A percentile compares a stretch with the other conserved stretches of the same genome.
Conservation (phyloP, 2,113 vertebrate genomes). For the Daboia siamensis region DNA sequence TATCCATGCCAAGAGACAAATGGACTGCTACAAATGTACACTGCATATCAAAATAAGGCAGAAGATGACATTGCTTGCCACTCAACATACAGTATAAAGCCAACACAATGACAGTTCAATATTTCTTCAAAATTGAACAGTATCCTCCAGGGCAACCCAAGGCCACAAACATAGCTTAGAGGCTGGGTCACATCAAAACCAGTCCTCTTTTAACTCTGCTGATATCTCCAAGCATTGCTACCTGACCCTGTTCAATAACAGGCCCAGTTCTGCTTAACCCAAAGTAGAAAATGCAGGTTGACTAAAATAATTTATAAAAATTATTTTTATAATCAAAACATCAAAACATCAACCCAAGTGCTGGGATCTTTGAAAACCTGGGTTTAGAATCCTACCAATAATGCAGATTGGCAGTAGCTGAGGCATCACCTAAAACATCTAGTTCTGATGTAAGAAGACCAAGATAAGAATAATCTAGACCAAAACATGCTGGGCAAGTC, state of each 20-base stretch:
- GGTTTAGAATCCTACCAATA: background rate
- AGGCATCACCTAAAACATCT: background rate
- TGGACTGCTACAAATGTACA: background rate
- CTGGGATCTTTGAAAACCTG: background rate
- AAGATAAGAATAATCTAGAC: background rate
- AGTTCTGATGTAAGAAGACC: background rate
- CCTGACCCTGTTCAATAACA: background rate
- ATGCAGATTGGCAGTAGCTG: background rate
- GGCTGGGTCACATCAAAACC: background rate
- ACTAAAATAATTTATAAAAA: background rate
- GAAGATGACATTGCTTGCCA: background rate
- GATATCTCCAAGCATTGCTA: background rate
- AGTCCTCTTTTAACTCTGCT: background rate
- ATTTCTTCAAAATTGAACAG: background rate
- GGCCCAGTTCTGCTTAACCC: background rate
- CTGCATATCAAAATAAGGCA: background rate
- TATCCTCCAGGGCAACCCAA: background rate
- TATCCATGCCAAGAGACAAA: background rate
- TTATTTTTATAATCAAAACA: background rate
- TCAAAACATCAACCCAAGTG: too few relatives aligned
- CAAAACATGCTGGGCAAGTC: background rate
- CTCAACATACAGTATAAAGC: background rate
- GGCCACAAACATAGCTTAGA: background rate
- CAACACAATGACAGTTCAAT: background rate
- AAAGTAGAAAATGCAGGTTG: background rate